Base-by-base conservation (phyloP, 2,797 vertebrate species). In the Ceyx erithaca region DNA sequence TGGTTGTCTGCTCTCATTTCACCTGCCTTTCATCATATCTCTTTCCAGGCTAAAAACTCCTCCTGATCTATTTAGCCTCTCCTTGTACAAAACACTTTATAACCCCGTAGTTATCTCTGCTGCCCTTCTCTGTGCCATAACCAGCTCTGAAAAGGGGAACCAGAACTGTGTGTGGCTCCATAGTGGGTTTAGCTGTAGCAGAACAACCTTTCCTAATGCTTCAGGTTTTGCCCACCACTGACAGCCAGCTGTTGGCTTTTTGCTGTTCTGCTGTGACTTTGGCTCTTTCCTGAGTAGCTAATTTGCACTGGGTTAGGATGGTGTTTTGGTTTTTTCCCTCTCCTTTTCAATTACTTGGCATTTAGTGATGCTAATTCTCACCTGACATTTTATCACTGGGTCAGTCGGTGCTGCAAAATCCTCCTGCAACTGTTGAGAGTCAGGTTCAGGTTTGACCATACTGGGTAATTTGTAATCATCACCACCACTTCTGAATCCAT, bases 361-460 rank as follows among this genome's bases (percentile, higher is more conserved):
- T 94, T 96, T 94, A 30, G 9, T 2, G 67, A 91, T 91, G 92
- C 26, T 90, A 70, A 89, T 93, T 94, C 90, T 54, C 12, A 0
- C n/a, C 70, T 93, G 88, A 26, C 73, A 57, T 94, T 93, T 94
- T 17, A 21, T 23, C n/a, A 1, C 5, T 1, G 12, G 55, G 12
- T 67, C 2, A 0, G 18, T 28, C 78, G 9, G 79, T 26, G 76
- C 61, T 66, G 26, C 14, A 3, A 7, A 40, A 59, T 52, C 80
- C 55, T 76, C 52, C 73, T 37, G 78, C 85, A 37, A 3, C 49
- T 75, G 52, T 86, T 94, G 58, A 1, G 88, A 73, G 45, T 57
- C 59, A 73, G 90, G 28, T 21, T 58, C 40, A 25, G 20, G 10
- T 37, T 61, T 43, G 91, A 5, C 30, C 6, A 0, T 7, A 0